Evolutionary conservation across 2,888 invertebrate species (phyloP).

Genomic region (Drosophila prostipennis): DNA sequence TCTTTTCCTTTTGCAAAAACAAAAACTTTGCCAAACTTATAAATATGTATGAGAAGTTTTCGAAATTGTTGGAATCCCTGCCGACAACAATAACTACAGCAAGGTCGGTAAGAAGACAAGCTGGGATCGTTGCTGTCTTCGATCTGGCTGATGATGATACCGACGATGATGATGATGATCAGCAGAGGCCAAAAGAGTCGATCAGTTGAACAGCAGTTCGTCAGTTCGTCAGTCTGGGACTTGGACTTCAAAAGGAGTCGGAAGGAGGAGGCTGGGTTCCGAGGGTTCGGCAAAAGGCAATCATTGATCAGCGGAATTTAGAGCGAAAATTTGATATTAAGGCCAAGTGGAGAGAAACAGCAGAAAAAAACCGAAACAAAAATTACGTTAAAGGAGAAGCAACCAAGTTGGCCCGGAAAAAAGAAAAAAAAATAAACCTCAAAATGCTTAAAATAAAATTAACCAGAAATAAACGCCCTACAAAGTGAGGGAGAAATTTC

Average conservation of each 20-base stretch:
- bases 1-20: constrained; percentile 49
- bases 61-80: constrained; percentile 83
- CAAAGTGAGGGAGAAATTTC: constrained; percentile 9
- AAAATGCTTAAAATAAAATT: constrained; percentile 74
- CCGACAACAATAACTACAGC: constrained; percentile 61
- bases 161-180: constrained; percentile 25
- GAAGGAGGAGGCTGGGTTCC: constrained; percentile 14
- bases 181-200: constrained; percentile 43
- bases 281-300: constrained; percentile 70
- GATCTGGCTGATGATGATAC: constrained; percentile 32
- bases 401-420: constrained; percentile 19
- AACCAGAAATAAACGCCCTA: constrained; percentile 79
- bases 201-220: constrained; percentile 69
- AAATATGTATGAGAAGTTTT: constrained; percentile 82
- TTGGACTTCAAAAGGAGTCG: constrained; percentile 43
- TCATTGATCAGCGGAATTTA: constrained; percentile 81
- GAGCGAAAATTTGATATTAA: constrained; percentile 80
- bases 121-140: constrained; percentile 46
- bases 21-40: constrained; percentile 79
- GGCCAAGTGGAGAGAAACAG: constrained; percentile 55
- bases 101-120: constrained; percentile 79
- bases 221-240: constrained; percentile 73
- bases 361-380: constrained; percentile 35
- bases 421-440: constrained; percentile 24
- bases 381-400: constrained; percentile 57